A percentile compares a stretch with the other conserved stretches of the same genome.
These are phyloP conservation scores for Mythimna impura DNA, from an alignment of 2,888 invertebrate genomes.

Conservation along the genomic window DNA sequence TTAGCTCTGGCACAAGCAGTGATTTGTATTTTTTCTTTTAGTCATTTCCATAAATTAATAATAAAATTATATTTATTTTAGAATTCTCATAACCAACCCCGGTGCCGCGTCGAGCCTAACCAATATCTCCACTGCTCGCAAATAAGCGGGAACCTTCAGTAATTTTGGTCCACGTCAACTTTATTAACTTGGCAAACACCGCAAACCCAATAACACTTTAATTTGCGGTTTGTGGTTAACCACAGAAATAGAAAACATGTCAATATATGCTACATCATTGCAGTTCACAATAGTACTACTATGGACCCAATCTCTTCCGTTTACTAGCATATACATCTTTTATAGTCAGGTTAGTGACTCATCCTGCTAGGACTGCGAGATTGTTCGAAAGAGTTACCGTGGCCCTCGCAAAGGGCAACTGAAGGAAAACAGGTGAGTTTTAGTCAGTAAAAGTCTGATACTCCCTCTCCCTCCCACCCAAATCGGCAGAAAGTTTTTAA, in stretches of 20 bases:
- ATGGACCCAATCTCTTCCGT: constrained; percentile 1
- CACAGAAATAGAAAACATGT: constrained; percentile 35
- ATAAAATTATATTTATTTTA: no score
- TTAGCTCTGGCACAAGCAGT: neutral
- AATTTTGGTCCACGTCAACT: neutral
- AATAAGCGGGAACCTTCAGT: neutral
- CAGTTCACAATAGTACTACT: neutral
- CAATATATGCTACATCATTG: constrained; percentile 13
- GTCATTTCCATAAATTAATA: neutral
- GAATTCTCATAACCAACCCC: no score
- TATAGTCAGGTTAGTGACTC: no score
- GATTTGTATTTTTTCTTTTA: neutral
- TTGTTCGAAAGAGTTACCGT: no score
- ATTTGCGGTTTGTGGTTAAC: constrained; percentile 25
- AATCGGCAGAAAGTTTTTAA: no score
- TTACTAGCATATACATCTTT: neutral
- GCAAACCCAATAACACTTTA: neutral
- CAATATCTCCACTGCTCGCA: neutral
- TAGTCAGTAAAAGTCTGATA: no score
- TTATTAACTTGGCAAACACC: constrained; percentile 19
- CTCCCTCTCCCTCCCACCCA: no score
- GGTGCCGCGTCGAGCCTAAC: no score
- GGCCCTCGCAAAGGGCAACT: no score
- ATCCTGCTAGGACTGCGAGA: no score
- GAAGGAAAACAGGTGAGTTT: no score